Evolutionary conservation across 2,888 invertebrate species (phyloP), one percentile per base, ranked within the genome.

Genomic region (Fragum sueziense): DNA sequence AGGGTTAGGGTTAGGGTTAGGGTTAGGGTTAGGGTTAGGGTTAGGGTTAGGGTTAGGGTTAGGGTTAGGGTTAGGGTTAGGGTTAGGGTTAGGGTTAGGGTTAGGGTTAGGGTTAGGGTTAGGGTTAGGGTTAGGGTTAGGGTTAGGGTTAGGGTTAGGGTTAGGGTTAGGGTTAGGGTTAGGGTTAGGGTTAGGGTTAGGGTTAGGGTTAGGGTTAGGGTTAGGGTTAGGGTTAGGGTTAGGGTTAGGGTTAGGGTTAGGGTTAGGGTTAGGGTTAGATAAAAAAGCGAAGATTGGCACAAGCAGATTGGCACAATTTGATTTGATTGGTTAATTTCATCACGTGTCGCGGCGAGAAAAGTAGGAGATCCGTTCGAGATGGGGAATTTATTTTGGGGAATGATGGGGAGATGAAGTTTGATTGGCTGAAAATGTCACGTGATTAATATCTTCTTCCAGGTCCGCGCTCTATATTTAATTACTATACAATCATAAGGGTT

Each of bases 61-160:
- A 11, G 17, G 41, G 41, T 9, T 41, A 11, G 9, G 41, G 41
- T 9, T 41, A 57, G 41, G 41, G 41, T 41, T 41, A 41, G 65
- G 52, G 52, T 52, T 52, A 52, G 81, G 85, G 76, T 84, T 82
- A 76, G 79, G 82, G 83, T 79, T 79, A 76, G 77, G 82, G 82
- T 81, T 76, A 69, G 79, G 83, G 79, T 76, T 79, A 75, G 72
- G 79, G 80, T 76, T 82, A 79, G 77, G 80, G 82, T 77, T 77
- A 76, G 74, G 80, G 80, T 74, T 82, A 73, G 81, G 82, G 75
- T 79, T 76, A 79, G 81, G 79, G 74, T 82, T 75, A 65, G 71
- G 76, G 70, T 70, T 65, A 54, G 71, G 77, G 67, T 71, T 57
- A 47, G 70, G 75, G 62, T 61, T 72, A 57, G 77, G 76, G 76